phyloP scores from a whole-genome alignment of 2,888 invertebrate species.

The Brachyopa scutellaris region DNA sequence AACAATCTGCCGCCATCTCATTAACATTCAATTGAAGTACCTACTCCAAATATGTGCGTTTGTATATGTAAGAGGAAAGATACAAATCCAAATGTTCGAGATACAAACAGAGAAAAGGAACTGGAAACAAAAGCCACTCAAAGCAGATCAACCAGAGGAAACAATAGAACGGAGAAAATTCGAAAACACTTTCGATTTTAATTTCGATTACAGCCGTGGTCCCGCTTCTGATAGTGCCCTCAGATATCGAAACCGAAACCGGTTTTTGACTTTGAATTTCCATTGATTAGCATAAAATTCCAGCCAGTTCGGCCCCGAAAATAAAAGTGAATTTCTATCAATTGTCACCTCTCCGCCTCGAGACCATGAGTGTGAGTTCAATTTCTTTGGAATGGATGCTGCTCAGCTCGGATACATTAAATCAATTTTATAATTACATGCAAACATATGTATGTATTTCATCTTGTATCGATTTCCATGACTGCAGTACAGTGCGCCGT shows the following conservation, averaged over 20 bases:
- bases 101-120: neutral
- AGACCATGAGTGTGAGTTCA: neutral
- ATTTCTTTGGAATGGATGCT: neutral
- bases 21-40: conserved; percentile 16
- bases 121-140: conserved; percentile 29
- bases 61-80: neutral
- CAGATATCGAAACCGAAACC: neutral
- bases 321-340: conserved; percentile 6
- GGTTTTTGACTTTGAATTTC: neutral
- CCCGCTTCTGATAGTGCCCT: neutral
- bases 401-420: neutral
- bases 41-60: neutral
- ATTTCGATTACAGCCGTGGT: neutral
- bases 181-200: conserved; percentile 46
- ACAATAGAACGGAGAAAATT: conserved; percentile 33
- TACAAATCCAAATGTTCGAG: conserved; percentile 3
- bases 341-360: neutral
- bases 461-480: conserved; percentile 6
- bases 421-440: too few species aligned
- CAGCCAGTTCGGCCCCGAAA: neutral
- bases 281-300: neutral
- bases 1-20: neutral
- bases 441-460: too few species aligned
- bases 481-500: neutral
- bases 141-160: conserved; percentile 23